A percentile compares a stretch with the other conserved stretches of the same genome.
Conservation (phyloP, 2,888 invertebrate genomes). For the Drosophila vallismaia region DNA sequence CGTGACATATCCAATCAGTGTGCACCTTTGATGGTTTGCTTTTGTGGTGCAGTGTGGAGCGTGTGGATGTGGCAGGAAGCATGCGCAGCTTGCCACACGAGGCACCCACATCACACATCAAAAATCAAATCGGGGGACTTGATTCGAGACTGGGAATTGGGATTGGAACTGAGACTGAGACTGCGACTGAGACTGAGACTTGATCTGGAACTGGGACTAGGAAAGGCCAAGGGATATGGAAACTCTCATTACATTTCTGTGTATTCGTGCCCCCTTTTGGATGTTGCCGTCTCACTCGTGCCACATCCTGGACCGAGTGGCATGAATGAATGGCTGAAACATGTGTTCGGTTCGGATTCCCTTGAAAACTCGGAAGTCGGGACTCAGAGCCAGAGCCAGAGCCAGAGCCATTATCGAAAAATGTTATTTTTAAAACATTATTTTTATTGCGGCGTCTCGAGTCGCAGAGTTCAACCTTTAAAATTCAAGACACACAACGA, state of each 20-base stretch:
- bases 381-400: not conserved
- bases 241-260: not conserved
- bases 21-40: not conserved
- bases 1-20: not conserved
- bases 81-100: slow-evolving; percentile 71
- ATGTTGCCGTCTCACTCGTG: slow-evolving; percentile 14
- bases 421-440: slow-evolving; percentile 71
- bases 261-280: not conserved
- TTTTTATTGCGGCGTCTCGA: slow-evolving; percentile 72
- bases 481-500: slow-evolving; percentile 56
- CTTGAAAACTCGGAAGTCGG: slow-evolving; percentile 31
- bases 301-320: slow-evolving; percentile 30
- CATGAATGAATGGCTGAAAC: slow-evolving; percentile 12
- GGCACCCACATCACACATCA: slow-evolving; percentile 35
- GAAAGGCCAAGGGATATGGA: not conserved
- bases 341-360: slow-evolving; percentile 17
- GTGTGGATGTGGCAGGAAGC: slow-evolving; percentile 55
- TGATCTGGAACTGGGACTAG: slow-evolving; percentile 7
- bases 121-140: not conserved
- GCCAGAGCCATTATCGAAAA: slow-evolving; percentile 24
- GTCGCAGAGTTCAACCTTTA: slow-evolving; percentile 60
- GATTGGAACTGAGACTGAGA: slow-evolving; percentile 10
- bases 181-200: not conserved
- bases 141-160: not conserved
- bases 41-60: not conserved